Evolutionary conservation across 2,797 vertebrate species (phyloP), one percentile per base, ranked within the genome.

Genomic region (Manis javanica): DNA sequence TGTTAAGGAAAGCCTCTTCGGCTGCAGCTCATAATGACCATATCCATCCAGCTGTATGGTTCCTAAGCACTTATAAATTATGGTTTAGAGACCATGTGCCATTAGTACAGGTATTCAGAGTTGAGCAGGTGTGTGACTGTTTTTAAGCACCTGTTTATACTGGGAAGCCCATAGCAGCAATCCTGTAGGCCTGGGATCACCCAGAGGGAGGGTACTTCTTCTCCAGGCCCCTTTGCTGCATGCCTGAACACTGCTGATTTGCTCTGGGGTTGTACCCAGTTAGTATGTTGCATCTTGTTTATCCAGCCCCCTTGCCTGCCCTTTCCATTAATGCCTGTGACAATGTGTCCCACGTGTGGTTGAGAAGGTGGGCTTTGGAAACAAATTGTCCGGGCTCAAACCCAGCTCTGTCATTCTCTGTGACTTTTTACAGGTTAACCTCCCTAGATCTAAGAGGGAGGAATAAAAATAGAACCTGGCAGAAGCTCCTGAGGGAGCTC

Each of bases 351-450:
- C 66, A 46, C 46, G 37, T 37, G 34, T 19, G 34, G 13, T 11
- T 16, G 75, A 37, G 68, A 75, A 49, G 21, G 1, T 37, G 72
- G 77, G 46, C 59, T 66, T 34, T 57, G 77, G 12, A 93, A 77
- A 57, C 24, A 74, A 21, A 49, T 18, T 19, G 37, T 61, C 37
- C n/a, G 78, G 51, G 57, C 53, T 86, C 16, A 21, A 55, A 85
- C 83, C 49, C 83, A 61, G 78, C 72, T 72, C 37, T 71, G 51
- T 96, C 61, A 37, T n/a, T 59, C 46, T 79, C 57, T 46, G 2
- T 64, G 42, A 84, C 23, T 61, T 87, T 93, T 94, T 92, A 55
- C 37, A 85, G 87, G 63, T 95, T 89, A 84, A 55, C 31, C 19
- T 87, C 49, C 49, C 23, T 42, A 51, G 19, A 15, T 81, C 61